phyloP scores from a whole-genome alignment of 1,140 invertebrate species.

The Saxidomus purpurata region DNA sequence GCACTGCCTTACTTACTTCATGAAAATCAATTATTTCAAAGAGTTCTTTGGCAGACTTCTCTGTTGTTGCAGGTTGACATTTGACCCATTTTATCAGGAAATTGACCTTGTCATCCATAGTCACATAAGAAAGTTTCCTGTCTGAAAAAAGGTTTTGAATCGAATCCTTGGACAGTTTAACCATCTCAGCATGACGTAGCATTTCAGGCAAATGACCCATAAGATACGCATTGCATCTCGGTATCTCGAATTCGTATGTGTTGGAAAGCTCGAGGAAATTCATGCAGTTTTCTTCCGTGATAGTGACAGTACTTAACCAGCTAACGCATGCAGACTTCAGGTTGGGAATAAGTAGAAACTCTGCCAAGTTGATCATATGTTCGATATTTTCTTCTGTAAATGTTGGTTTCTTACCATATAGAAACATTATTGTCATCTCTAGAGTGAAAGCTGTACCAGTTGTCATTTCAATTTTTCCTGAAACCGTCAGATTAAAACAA shows the following conservation, averaged over 20 bases:
- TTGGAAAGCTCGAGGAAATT: background rate
- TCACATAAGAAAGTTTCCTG: background rate
- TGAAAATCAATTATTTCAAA: background rate
- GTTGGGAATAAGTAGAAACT: constrained; percentile 18
- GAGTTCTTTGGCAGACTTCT: background rate
- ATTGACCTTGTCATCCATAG: background rate
- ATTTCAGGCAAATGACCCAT: background rate
- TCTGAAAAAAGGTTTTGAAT: background rate
- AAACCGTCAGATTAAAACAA: no score
- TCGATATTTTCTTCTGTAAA: background rate
- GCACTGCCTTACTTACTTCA: background rate
- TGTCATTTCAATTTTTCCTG: background rate
- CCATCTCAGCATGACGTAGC: background rate
- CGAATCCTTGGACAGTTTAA: constrained; percentile 15
- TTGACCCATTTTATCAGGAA: background rate
- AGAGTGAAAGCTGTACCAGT: background rate
- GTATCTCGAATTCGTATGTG: background rate
- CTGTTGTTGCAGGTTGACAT: background rate
- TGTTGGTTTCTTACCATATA: constrained; percentile 20
- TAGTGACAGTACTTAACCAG: background rate
- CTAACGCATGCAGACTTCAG: background rate
- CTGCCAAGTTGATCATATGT: background rate
- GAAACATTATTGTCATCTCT: background rate
- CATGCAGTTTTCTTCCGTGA: background rate
- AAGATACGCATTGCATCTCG: background rate